Conservation (phyloP, 2,113 vertebrate genomes). For the Centropus bengalensis region DNA sequence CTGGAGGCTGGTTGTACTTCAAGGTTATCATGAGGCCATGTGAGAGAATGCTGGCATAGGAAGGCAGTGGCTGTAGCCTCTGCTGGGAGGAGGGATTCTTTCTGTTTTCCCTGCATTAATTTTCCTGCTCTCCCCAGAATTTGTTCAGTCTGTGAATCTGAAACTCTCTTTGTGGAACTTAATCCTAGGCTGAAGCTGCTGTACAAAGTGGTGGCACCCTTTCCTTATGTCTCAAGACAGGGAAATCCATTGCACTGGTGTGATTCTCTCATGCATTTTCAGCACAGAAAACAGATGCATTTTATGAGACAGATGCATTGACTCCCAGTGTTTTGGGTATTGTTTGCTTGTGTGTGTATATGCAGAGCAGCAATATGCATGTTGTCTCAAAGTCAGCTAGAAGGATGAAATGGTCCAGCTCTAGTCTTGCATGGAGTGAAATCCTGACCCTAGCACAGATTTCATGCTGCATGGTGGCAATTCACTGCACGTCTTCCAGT, state of each 20-base stretch:
- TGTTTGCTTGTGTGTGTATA: background rate
- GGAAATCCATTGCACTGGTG: background rate
- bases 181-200: background rate
- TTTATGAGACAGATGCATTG: background rate
- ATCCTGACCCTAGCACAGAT: background rate
- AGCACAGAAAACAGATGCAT: background rate
- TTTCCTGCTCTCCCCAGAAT: background rate
- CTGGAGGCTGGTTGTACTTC: background rate
- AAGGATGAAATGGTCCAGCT: background rate
- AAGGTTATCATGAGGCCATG: background rate
- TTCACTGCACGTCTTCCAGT: background rate
- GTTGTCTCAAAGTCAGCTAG: background rate
- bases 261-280: background rate
- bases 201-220: background rate
- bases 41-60: background rate
- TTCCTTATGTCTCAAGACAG: background rate
- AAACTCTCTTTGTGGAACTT: background rate
- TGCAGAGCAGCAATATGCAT: background rate
- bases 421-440: background rate
- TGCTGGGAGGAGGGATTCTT: background rate
- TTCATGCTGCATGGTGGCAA: accelerated
- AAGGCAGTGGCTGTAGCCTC: background rate
- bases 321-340: background rate
- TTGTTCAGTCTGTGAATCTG: background rate
- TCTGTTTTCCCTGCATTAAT: background rate